A percentile compares a stretch with the other conserved stretches of the same genome.
Conservation (phyloP, 1,140 invertebrate genomes). For the Lerema accius region DNA sequence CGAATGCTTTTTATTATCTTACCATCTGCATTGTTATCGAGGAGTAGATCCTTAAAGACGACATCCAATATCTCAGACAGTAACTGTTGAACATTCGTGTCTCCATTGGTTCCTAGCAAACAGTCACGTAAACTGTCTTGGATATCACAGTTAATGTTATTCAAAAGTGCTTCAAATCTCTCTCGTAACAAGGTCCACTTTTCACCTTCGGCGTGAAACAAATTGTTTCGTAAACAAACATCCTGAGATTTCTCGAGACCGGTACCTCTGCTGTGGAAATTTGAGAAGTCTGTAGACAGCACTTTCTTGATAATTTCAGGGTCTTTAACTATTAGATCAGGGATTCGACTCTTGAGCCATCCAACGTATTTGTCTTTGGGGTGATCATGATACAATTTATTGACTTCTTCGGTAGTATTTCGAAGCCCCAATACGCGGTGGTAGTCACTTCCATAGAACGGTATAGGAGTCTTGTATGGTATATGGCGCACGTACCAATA, state of each 20-base stretch:
- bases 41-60: slow-evolving; percentile 68
- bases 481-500: slow-evolving; percentile 76
- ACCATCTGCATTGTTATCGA: slow-evolving; percentile 56
- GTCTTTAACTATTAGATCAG: slow-evolving; percentile 83
- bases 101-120: slow-evolving; percentile 77
- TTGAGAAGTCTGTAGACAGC: slow-evolving; percentile 82
- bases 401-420: slow-evolving; percentile 63
- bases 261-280: slow-evolving; percentile 79
- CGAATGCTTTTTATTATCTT: slow-evolving; percentile 55
- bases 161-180: slow-evolving; percentile 65
- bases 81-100: slow-evolving; percentile 74
- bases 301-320: slow-evolving; percentile 82
- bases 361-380: slow-evolving; percentile 72
- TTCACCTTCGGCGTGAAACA: slow-evolving; percentile 76
- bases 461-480: slow-evolving; percentile 62
- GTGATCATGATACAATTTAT: slow-evolving; percentile 55
- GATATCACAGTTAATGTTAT: slow-evolving; percentile 49
- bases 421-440: slow-evolving; percentile 60
- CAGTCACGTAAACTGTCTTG: slow-evolving; percentile 67
- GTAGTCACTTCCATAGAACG: slow-evolving; percentile 73
- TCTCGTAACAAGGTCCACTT: slow-evolving; percentile 69
- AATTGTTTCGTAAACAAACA: slow-evolving; percentile 80
- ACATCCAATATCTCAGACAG: slow-evolving; percentile 73
- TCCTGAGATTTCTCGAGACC: slow-evolving; percentile 76
- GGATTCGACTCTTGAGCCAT: slow-evolving; percentile 78